Conservation (phyloP, 2,797 vertebrate genomes). For the Myotis myotis region DNA sequence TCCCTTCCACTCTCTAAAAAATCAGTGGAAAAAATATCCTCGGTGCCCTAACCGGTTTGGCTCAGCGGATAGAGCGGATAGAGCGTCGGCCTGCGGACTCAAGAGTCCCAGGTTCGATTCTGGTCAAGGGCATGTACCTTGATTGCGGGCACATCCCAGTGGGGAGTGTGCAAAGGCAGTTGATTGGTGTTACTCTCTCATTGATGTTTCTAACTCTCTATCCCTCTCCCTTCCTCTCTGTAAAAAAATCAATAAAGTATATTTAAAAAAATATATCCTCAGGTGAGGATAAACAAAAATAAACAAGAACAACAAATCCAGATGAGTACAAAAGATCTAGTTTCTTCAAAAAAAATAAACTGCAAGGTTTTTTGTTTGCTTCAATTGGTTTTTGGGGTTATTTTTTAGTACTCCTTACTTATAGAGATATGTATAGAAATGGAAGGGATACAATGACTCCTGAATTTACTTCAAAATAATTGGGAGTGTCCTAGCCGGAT, state of each 20-base stretch:
- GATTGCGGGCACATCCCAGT: too few relatives aligned
- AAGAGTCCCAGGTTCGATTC: too few relatives aligned
- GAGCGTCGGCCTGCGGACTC: too few relatives aligned
- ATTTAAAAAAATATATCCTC: not conserved
- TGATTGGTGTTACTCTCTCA: too few relatives aligned
- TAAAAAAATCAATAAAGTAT: not conserved
- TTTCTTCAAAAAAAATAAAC: slow-evolving; percentile 19
- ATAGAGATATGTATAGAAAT: not conserved
- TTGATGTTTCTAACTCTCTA: too few relatives aligned
- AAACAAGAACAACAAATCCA: not conserved
- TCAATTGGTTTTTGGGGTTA: not conserved
- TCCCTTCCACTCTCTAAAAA: not conserved
- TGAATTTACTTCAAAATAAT: slow-evolving; percentile 9
- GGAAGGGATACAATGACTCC: not conserved
- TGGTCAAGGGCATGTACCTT: too few relatives aligned
- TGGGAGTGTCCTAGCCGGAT: not conserved
- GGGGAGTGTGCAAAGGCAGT: too few relatives aligned
- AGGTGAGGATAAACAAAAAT: not conserved
- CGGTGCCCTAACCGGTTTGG: not conserved
- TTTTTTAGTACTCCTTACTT: not conserved
- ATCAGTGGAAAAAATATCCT: not conserved
- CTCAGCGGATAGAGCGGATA: too few relatives aligned
- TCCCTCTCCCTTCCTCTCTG: not conserved
- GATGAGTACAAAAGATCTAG: not conserved
- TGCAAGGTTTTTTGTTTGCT: not conserved